These are phyloP conservation scores for Decapterus maruadsi DNA, from an alignment of 2,797 vertebrate species.

Conservation along the genomic window DNA sequence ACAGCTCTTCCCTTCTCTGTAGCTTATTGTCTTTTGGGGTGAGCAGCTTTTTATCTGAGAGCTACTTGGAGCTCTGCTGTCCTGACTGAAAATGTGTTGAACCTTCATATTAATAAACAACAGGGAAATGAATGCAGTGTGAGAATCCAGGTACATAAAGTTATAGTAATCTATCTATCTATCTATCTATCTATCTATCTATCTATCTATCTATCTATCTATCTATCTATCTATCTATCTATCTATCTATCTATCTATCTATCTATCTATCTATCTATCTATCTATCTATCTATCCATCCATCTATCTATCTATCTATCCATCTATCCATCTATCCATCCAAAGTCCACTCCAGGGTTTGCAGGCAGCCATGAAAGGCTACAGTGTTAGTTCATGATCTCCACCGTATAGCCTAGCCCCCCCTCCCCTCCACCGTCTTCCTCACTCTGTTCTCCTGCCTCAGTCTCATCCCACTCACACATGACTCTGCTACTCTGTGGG, in stretches of 20 bases:
- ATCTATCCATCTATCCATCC: conserved; percentile 7
- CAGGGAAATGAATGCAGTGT: not conserved
- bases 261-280: conserved; percentile 32
- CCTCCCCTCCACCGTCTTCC: conserved; percentile 37
- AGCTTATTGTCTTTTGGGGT: too few relatives aligned
- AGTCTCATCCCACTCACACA: conserved; percentile 53
- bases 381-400: conserved; percentile 77
- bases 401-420: conserved; percentile 62
- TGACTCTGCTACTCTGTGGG: not conserved
- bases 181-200: conserved; percentile 2
- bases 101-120: not conserved
- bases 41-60: too few relatives aligned
- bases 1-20: too few relatives aligned
- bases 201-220: conserved; percentile 31
- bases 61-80: too few relatives aligned
- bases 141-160: not conserved
- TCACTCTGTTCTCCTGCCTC: conserved; percentile 56
- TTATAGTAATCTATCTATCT: conserved; percentile 7
- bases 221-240: conserved; percentile 9
- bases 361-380: conserved; percentile 53
- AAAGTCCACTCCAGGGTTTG: conserved; percentile 76
- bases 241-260: conserved; percentile 26
- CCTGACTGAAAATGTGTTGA: not conserved
- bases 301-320: conserved; percentile 16
- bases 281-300: conserved; percentile 29